Evolutionary conservation across 2,797 vertebrate species (phyloP).

Genomic region (Neosilurus mollespiculum): DNA sequence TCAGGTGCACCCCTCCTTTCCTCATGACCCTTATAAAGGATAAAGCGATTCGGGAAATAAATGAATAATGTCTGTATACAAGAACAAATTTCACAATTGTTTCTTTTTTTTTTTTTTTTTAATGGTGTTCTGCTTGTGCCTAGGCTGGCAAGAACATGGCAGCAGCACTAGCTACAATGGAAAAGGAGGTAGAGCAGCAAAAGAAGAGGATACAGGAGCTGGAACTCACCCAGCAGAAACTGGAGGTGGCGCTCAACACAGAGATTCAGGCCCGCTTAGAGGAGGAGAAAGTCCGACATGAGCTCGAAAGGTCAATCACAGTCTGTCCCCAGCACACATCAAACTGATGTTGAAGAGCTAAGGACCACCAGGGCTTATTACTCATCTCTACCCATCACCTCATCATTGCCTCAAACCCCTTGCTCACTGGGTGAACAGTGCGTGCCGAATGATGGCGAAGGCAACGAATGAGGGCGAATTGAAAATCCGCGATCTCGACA

Average conservation of each 20-base stretch:
- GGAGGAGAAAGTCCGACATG: constrained; percentile 73
- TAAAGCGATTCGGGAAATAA: too few species aligned
- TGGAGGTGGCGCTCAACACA: constrained; percentile 72
- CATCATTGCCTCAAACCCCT: background rate
- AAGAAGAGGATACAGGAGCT: constrained; percentile 74
- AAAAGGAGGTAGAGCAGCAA: constrained; percentile 70
- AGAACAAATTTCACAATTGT: background rate
- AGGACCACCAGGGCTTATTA: background rate
- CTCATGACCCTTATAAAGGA: too few species aligned
- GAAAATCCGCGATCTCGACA: too few species aligned
- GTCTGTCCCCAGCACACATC: background rate
- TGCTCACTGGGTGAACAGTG: too few species aligned
- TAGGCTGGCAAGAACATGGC: constrained; percentile 71
- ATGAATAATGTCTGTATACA: background rate
- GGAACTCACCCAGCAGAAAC: constrained; percentile 72
- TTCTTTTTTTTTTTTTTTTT: background rate
- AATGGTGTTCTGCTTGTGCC: constrained; percentile 10
- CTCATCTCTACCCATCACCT: background rate
- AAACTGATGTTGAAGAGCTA: background rate
- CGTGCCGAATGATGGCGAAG: too few species aligned
- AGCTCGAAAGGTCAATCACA: constrained; percentile 69
- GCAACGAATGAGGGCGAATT: too few species aligned
- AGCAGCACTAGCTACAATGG: constrained; percentile 71
- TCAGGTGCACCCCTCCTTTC: too few species aligned
- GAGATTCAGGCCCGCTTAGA: constrained; percentile 76